Base-by-base conservation (phyloP, 2,888 invertebrate species). In the Agrilus biguttatus region DNA sequence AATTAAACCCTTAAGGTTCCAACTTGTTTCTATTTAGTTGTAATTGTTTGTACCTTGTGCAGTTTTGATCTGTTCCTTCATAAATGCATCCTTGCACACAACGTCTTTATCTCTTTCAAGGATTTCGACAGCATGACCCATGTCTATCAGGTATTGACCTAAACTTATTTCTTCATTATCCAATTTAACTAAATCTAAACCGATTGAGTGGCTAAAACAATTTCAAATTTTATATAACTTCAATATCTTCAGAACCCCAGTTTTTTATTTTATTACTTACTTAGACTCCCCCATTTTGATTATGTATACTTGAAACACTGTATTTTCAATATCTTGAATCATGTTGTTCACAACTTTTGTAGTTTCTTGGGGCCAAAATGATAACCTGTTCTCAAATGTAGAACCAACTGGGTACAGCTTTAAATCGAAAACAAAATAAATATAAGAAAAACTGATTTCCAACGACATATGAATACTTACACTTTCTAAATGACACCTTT, bases 351-450 rank as follows among this genome's bases (percentile, higher is more conserved):
- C 39, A 2, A 10, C 14, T 8, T 39, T 28, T 8, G 21, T 36
- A 10, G 19, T 37, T 35, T 23, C 37, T 3, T 23, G 12, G 4
- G 45, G 19, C 47, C 47, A 47, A 2, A 32, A n/a, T 17, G n/a
- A 28, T 7, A 38, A 8, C 21, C 14, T 35, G 8, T 13, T 19
- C 1, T 33, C 8, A 34, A 10, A 12, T 8, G 34, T 36, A 7
- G 43, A 43, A 34, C 37, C 39, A 5, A 40, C 36, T 10, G 47
- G 47, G 36, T 45, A 39, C 4, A 47, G n/a, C 47, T 47, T 34
- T 4, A 43, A 37, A 14, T 8, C 36, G 10, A 17, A 33, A 8
- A 5, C 19, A 33, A n/a, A n/a, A 19, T 32, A 34, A n/a, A 19
- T 32, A 34, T 21, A 37, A 14, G 23, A 1, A 34, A 42, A 17